Evolutionary conservation across 2,888 invertebrate genomes (phyloP).

Genomic region (Meloe dianella): DNA sequence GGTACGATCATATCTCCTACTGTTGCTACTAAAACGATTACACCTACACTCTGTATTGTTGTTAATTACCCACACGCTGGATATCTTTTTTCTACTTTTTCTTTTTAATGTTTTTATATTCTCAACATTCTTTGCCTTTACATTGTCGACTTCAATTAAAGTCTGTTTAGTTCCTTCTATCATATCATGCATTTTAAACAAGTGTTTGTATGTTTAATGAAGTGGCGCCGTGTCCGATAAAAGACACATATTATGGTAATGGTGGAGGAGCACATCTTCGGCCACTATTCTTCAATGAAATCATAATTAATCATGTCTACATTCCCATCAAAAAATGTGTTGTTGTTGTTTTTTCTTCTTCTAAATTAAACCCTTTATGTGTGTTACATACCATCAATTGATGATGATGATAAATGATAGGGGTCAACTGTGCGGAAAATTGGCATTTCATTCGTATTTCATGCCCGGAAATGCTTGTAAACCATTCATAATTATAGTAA

Average conservation of each 20-base stretch:
- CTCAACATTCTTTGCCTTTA: constrained; percentile 3
- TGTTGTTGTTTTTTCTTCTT: too few relatives aligned
- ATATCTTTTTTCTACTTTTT: neutral
- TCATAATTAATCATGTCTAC: neutral
- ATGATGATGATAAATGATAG: constrained; percentile 25
- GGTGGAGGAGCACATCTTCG: neutral
- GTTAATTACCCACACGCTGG: neutral
- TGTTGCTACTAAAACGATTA: neutral
- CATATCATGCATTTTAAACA: constrained; percentile 24
- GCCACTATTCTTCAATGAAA: constrained; percentile 10
- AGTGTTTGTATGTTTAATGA: constrained; percentile 37
- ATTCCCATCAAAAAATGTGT: too few relatives aligned
- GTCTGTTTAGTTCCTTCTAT: constrained; percentile 15
- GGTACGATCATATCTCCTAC: neutral
- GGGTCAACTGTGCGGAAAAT: constrained; percentile 34
- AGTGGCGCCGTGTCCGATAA: constrained; percentile 34
- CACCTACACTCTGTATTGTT: neutral
- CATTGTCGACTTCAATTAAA: constrained; percentile 27
- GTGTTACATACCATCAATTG: neutral
- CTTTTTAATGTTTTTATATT: neutral
- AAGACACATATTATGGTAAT: constrained; percentile 1
- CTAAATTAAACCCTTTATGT: neutral
- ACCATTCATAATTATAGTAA: neutral
- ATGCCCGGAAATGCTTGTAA: neutral
- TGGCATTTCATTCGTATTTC: constrained; percentile 27